Conservation (phyloP, 2,113 vertebrate genomes). For the Cisticola juncidis region DNA sequence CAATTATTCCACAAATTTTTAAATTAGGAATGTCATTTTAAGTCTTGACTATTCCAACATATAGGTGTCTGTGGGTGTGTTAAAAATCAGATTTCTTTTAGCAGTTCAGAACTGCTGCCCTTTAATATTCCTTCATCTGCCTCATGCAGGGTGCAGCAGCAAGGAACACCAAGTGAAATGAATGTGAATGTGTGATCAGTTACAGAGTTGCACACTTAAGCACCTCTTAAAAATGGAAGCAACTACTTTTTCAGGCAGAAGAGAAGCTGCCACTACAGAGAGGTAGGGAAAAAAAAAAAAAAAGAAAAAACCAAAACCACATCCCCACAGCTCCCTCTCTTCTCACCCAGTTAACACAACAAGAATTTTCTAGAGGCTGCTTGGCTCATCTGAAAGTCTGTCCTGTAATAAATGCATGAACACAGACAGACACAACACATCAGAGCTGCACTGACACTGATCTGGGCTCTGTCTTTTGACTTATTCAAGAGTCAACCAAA, state of each 20-base stretch:
- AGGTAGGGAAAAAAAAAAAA: neutral
- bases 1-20: neutral
- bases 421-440: neutral
- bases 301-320: too few species aligned
- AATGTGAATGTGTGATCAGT: neutral
- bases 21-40: neutral
- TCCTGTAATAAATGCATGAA: neutral
- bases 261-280: neutral
- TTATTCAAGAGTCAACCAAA: neutral
- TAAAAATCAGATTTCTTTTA: neutral
- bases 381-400: neutral
- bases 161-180: neutral
- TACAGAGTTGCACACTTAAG: neutral
- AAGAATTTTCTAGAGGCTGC: neutral
- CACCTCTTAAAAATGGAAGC: neutral
- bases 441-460: neutral
- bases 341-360: neutral
- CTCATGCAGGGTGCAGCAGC: neutral
- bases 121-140: neutral
- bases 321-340: neutral
- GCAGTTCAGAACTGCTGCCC: neutral
- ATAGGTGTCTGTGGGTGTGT: neutral
- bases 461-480: neutral
- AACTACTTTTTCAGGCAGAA: neutral
- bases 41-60: neutral